Evolutionary conservation across 2,888 invertebrate species (phyloP), one percentile per base, ranked within the genome.

Genomic region (Ophion obscuratus): DNA sequence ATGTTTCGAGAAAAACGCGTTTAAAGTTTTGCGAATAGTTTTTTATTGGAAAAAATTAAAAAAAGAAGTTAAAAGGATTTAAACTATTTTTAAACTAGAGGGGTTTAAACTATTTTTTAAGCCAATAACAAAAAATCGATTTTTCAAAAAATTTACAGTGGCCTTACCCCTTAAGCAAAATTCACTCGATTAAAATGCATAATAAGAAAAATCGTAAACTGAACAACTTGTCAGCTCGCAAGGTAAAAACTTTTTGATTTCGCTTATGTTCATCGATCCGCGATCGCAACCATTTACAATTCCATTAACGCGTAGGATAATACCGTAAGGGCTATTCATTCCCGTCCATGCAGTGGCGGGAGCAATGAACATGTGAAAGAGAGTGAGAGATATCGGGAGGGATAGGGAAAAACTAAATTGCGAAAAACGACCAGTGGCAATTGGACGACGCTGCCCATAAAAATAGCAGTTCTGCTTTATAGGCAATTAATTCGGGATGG

Each of bases 381-480:
- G 40, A 61, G 75, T 57, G n/a, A 71, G 68, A 74, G 71, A 80
- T 57, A 73, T 36, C 27, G 14, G 36, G 53, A 62, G 67, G 62
- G 24, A 61, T 27, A 59, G 40, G 61, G 47, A 81, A 87, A 86
- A 88, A 89, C 85, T 79, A 90, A 91, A 90, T 89, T 88, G 89
- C 88, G 88, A 89, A 89, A 91, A 91, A 88, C 88, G 87, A 87
- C 66, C 87, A 81, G 78, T 82, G 89, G 91, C 92, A 93, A 93
- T 93, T 93, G 92, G 92, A 92, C 92, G 88, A 91, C 88, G 88
- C 84, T 87, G 87, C 88, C 90, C 91, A 90, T 92, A 93, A 93
- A 93, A 93, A 92, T 92, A 91, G 92, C 92, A 91, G 91, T 92
- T 92, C 91, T 91, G 90, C 91, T 93, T 93, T 92, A 93, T 91